A percentile compares a stretch with the other conserved stretches of the same genome.
phyloP scores from a whole-genome alignment of 2,888 invertebrate species.

The Zonitis immaculata region DNA sequence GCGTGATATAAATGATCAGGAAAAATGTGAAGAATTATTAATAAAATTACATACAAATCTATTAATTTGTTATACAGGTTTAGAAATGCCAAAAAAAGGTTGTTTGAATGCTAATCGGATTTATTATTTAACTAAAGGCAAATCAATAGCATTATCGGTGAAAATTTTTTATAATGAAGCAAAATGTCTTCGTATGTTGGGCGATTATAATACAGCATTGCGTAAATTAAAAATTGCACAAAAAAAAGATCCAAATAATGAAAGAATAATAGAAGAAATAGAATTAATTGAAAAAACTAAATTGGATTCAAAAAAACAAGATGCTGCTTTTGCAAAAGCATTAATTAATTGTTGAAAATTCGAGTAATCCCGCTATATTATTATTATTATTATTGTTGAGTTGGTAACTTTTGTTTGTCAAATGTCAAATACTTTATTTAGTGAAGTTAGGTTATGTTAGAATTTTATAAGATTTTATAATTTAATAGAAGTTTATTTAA shows the following conservation, averaged over 20 bases:
- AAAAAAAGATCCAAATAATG: conserved; percentile 52
- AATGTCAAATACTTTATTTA: no score
- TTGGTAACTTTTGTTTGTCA: no score
- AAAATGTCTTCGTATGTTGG: conserved; percentile 61
- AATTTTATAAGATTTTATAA: no score
- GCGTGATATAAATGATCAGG: conserved; percentile 63
- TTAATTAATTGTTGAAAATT: no score
- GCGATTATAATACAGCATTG: conserved; percentile 57
- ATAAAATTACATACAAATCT: conserved; percentile 68
- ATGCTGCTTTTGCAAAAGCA: conserved; percentile 38
- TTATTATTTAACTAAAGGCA: conserved; percentile 52
- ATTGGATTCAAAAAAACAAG: conserved; percentile 37
- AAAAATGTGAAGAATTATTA: conserved; percentile 58
- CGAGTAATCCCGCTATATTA: no score
- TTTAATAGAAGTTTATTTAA: not conserved
- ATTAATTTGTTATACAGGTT: conserved; percentile 64
- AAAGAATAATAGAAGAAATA: conserved; percentile 55
- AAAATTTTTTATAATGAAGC: conserved; percentile 65
- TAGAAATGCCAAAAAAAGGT: conserved; percentile 58
- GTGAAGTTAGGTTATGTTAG: no score
- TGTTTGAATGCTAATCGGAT: conserved; percentile 61
- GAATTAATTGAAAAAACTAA: conserved; percentile 46
- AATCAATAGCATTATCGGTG: conserved; percentile 50
- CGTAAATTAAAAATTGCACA: conserved; percentile 54
- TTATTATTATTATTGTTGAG: no score